Percentiles rank a stretch among this genome's conserved stretches.
Conservation (phyloP, 2,113 vertebrate genomes). For the Brevimyrus niger region DNA sequence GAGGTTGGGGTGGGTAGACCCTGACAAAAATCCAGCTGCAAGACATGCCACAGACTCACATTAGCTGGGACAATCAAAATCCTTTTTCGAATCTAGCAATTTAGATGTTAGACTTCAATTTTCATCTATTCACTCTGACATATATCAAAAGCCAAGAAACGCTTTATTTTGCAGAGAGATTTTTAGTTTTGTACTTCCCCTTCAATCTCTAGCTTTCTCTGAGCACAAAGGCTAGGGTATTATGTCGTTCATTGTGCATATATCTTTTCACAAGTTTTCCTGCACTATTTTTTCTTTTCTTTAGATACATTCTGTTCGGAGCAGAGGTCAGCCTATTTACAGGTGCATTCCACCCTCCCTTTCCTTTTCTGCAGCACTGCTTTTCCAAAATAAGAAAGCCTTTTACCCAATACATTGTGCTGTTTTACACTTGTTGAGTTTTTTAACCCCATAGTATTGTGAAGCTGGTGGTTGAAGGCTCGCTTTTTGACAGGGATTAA, state of each 20-base stretch:
- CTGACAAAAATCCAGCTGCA: constrained; percentile 40
- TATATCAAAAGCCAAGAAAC: constrained; percentile 11
- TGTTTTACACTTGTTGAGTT: background rate
- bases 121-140: constrained; percentile 31
- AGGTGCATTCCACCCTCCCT: constrained; percentile 10
- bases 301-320: background rate
- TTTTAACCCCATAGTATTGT: background rate
- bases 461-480: background rate
- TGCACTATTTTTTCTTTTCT: background rate
- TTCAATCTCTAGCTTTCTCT: background rate
- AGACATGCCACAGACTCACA: constrained; percentile 20
- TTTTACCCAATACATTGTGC: background rate
- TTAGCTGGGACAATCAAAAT: constrained; percentile 30
- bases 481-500: background rate
- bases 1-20: background rate
- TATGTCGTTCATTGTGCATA: background rate
- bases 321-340: constrained; percentile 8
- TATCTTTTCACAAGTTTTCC: background rate
- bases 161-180: background rate
- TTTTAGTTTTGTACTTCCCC: background rate
- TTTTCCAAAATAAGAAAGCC: background rate
- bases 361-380: background rate
- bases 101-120: constrained; percentile 33
- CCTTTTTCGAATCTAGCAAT: constrained; percentile 28
- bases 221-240: background rate